Base-by-base conservation (phyloP, 2,113 vertebrate genomes). In the Marmota flaviventris region DNA sequence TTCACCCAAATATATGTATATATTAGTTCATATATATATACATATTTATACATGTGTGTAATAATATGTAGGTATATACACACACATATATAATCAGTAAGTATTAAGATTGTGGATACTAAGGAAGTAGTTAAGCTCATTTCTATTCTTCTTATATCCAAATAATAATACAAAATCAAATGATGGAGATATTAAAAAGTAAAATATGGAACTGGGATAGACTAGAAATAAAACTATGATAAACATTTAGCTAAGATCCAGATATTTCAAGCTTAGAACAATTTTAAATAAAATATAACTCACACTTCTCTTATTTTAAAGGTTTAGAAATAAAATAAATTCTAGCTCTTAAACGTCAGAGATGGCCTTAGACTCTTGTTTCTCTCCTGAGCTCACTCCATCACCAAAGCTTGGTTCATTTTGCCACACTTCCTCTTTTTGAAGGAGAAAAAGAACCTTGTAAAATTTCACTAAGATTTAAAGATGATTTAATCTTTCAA, bases 401-500 rank as follows among this genome's bases (percentile, higher is more conserved):
- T 56, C n/a, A 1, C 13, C 3, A 12, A 16, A 83, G 8, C 61
- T 91, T 51, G 39, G 0, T 56, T 93, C 29, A 27, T 58, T 85
- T 73, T 63, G 91, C 4, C 27, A 72, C 17, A 79, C 16, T 79
- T 96, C 14, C 1, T 53, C 3, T 56, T 77, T 67, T 45, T 48
- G 70, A 82, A 73, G 16, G 37, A 84, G 63, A 58, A 73, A 93
- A 61, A 65, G 0, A 73, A 17, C 34, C 22, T 37, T 94, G 17
- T 56, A 91, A 94, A 84, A 39, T 45, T 85, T 95, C 67, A 70
- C 7, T 88, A 87, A 88, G 45, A 69, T 95, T 79, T 93, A 88
- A 93, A 24, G 87, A 91, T 78, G 65, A 90, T 13, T 85, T 14
- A 87, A 17, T 70, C 51, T 85, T 77, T 94, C 45, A 88, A 79